Base-by-base conservation (phyloP, 2,888 invertebrate species). In the Tetranychus truncatus region DNA sequence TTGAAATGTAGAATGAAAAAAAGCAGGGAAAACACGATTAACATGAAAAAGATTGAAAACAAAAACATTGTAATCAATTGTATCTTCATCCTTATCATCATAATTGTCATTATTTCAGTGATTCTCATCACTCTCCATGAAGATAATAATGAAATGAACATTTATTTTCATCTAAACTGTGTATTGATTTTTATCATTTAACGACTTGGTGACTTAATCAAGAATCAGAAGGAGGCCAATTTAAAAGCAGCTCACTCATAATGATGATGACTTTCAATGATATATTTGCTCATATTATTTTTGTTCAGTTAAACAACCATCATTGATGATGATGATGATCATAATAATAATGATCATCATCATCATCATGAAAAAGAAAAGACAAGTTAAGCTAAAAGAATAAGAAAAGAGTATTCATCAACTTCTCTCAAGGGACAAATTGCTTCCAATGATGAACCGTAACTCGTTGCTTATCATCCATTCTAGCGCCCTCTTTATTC, bases 221-320 rank as follows among this genome's bases (percentile, higher is more conserved):
- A 55, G 55, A 55, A 55, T 55, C 55, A 55, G 55, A 55, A 55
- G 55, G 55, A 55, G 55, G 55, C 55, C 55, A 55, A 55, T 55
- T 55, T 55, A 55, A 55, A 55, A 55, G 55, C 34, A 34, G 55
- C 55, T 55, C 55, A 55, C 9, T 15, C 11, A 15, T 55, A 55
- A 55, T 55, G 55, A 55, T 55, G 15, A 55, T 55, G 55, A 55
- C 15, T 55, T 55, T 15, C 55, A 55, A 55, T 55, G 55, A 55
- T 55, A 55, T 55, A 55, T 34, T 34, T 34, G 34, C 34, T 34
- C 34, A 34, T 34, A 34, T 34, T 34, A 34, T 55, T 15, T 55
- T 55, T 55, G 55, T 15, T 15, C 15, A 9, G 11, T 55, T 55
- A 55, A 55, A 55, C 34, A 55, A 15, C 55, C 55, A 7, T 8